Conservation (phyloP, 1,140 invertebrate species). For the Odontomachus brunneus region DNA sequence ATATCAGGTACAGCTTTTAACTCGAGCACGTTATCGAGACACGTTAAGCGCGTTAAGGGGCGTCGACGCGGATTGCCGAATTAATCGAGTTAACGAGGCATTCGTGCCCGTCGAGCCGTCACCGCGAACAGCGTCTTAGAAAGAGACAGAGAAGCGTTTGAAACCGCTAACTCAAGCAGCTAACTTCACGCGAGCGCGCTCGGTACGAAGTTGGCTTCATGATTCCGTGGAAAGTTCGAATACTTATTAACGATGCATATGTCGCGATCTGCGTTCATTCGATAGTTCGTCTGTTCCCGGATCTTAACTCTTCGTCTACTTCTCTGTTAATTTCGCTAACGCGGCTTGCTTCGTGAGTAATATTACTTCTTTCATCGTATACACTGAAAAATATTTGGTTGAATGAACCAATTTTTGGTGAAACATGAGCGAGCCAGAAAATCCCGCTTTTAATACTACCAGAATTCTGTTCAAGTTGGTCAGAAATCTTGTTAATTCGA, state of each 20-base stretch:
- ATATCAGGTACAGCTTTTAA: conserved; percentile 79
- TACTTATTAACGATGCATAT: conserved; percentile 8
- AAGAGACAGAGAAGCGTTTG: neutral
- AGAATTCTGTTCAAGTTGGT: too few relatives aligned
- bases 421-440: too few relatives aligned
- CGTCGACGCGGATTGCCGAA: neutral
- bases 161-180: too few relatives aligned
- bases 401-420: too few relatives aligned
- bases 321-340: too few relatives aligned
- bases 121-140: neutral
- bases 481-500: too few relatives aligned
- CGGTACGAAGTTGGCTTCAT: too few relatives aligned
- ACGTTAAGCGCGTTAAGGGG: neutral
- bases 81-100: neutral
- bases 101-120: neutral
- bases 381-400: too few relatives aligned
- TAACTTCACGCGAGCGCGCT: too few relatives aligned
- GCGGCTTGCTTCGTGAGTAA: too few relatives aligned
- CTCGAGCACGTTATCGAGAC: neutral
- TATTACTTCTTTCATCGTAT: too few relatives aligned
- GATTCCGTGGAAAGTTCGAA: neutral
- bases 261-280: conserved; percentile 14
- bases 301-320: neutral
- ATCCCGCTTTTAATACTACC: too few relatives aligned
- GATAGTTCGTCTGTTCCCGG: neutral